Percentiles rank a stretch among this genome's conserved stretches.
Evolutionary conservation across 1,140 invertebrate genomes (phyloP).

Genomic region (Trachymyrmex septentrionalis): DNA sequence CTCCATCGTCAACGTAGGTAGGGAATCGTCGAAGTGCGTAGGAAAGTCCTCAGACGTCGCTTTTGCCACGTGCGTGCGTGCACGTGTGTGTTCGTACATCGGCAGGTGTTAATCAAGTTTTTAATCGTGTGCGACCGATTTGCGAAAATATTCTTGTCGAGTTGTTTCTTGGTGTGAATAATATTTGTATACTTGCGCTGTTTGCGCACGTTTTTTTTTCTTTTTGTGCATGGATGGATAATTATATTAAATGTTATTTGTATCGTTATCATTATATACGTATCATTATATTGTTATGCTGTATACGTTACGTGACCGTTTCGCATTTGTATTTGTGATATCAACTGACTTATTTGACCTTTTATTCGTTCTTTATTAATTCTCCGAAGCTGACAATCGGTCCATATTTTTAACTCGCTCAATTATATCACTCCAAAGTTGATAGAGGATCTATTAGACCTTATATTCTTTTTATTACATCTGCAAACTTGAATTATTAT

Average conservation of each 20-base stretch:
- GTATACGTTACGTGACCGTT: not conserved
- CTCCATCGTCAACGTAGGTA: conserved; percentile 16
- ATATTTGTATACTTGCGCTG: not conserved
- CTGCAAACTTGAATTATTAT: no score
- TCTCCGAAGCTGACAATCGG: no score
- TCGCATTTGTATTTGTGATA: conserved; percentile 3
- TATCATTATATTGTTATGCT: not conserved
- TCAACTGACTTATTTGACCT: not conserved
- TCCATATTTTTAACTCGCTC: no score
- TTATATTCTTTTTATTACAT: no score
- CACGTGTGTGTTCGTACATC: not conserved
- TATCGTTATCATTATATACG: not conserved
- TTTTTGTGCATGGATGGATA: not conserved
- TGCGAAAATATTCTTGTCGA: not conserved
- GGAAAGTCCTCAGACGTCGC: not conserved
- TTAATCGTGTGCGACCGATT: not conserved
- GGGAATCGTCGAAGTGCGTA: not conserved
- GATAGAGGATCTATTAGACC: no score
- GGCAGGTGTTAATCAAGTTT: not conserved
- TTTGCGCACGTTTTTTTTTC: not conserved
- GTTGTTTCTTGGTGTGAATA: not conserved
- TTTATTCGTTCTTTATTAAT: not conserved
- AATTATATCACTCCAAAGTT: no score
- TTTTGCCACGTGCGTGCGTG: not conserved
- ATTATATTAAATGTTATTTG: not conserved